These are phyloP conservation scores for Aplysina aerophoba DNA, from an alignment of 37 sponge, comb jelly and placozoan genomes.

Conservation along the genomic window DNA sequence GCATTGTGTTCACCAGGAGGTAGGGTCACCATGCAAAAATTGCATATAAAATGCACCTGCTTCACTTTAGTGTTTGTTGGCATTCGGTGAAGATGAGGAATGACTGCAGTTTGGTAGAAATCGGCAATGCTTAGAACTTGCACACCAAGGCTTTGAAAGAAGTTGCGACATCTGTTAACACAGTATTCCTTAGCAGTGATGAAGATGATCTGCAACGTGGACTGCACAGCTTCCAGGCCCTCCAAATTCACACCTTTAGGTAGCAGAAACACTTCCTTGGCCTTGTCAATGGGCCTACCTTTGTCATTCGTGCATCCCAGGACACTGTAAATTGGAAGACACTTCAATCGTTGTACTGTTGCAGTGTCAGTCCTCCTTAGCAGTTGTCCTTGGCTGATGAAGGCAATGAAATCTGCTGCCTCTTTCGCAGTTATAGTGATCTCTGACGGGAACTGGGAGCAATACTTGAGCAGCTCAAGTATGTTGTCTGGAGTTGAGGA, in stretches of 20 bases:
- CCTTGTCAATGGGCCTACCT: background rate
- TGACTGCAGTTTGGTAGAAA: background rate
- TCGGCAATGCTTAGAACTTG: background rate
- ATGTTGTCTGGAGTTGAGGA: too few species aligned
- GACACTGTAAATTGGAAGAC: conserved; percentile 18
- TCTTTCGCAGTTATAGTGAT: background rate
- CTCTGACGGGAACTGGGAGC: background rate
- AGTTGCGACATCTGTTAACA: too few species aligned
- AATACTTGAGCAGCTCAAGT: background rate
- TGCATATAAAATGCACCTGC: too few species aligned
- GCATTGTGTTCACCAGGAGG: too few species aligned
- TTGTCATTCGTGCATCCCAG: background rate
- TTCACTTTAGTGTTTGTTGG: too few species aligned
- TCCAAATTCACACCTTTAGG: background rate
- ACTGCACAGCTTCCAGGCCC: background rate
- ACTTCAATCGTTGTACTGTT: background rate
- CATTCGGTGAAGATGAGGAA: background rate
- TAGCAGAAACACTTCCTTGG: background rate
- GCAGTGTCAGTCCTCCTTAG: background rate
- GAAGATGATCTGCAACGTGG: too few species aligned
- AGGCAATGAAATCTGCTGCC: background rate
- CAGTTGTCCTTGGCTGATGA: background rate
- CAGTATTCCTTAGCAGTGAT: too few species aligned
- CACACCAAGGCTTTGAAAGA: background rate
- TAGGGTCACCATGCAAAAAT: too few species aligned